Percentiles rank a stretch among this genome's conserved stretches.
Evolutionary conservation across 1,140 invertebrate species (phyloP).

Genomic region (Vanessa atalanta): DNA sequence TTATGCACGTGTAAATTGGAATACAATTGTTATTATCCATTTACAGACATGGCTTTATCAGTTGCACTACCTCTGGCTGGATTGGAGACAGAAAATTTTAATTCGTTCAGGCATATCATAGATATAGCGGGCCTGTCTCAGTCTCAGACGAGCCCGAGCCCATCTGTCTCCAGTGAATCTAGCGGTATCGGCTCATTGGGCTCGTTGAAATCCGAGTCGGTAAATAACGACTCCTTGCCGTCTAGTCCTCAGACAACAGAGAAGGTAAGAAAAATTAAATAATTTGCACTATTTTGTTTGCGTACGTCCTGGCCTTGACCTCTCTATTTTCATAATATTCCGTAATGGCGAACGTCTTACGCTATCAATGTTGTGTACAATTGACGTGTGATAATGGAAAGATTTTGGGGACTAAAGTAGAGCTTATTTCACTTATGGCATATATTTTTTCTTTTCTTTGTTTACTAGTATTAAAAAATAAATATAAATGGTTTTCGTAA

Average conservation of each 20-base stretch:
- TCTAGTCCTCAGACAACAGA: slow-evolving; percentile 80
- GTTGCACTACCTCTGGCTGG: slow-evolving; percentile 76
- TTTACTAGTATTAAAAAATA: slow-evolving; percentile 45
- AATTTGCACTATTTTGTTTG: slow-evolving; percentile 72
- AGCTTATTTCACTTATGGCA: background rate
- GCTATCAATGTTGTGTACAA: slow-evolving; percentile 73
- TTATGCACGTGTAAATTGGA: slow-evolving; percentile 74
- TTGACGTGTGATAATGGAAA: slow-evolving; percentile 68
- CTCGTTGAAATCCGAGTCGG: slow-evolving; percentile 78
- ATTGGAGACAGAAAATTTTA: slow-evolving; percentile 78
- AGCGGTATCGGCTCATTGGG: slow-evolving; percentile 79
- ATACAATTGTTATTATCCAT: slow-evolving; percentile 61
- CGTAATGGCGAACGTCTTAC: slow-evolving; percentile 77
- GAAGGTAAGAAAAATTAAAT: slow-evolving; percentile 67
- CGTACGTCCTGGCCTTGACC: slow-evolving; percentile 78
- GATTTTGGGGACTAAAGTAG: slow-evolving; percentile 44
- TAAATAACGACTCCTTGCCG: slow-evolving; percentile 75
- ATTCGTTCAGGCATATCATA: slow-evolving; percentile 78
- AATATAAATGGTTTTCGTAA: no score
- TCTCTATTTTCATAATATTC: slow-evolving; percentile 81
- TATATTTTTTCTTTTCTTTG: slow-evolving; percentile 3
- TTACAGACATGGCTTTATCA: slow-evolving; percentile 80
- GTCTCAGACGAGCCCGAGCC: slow-evolving; percentile 76
- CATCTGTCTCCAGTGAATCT: slow-evolving; percentile 78
- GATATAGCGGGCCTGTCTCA: slow-evolving; percentile 77